A percentile compares a stretch with the other conserved stretches of the same genome.
Evolutionary conservation across 2,113 vertebrate species (phyloP).

Genomic region (Peromyscus polionotus): DNA sequence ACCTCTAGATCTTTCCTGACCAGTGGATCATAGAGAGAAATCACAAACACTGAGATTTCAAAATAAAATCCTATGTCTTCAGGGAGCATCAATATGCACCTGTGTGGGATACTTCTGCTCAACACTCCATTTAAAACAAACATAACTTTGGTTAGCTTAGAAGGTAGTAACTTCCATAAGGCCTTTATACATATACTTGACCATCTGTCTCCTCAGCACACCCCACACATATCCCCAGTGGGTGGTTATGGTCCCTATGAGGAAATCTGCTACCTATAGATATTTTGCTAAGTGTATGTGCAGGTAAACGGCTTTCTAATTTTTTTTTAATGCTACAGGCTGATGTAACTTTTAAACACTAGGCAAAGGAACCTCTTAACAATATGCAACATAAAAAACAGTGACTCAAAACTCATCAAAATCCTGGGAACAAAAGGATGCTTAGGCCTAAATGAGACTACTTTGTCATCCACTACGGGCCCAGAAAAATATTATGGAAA

Average conservation of each 20-base stretch:
- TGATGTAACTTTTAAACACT: not conserved
- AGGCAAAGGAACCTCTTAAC: not conserved
- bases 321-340: too few relatives aligned
- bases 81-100: not conserved
- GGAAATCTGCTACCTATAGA: not conserved
- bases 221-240: accelerated
- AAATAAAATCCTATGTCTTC: not conserved
- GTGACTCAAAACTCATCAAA: not conserved
- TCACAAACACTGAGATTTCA: not conserved
- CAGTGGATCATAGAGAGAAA: not conserved
- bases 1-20: not conserved
- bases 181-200: not conserved
- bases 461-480: accelerated
- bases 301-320: not conserved
- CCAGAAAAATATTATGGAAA: not conserved
- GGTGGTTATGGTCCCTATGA: not conserved
- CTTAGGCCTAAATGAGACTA: not conserved
- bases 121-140: not conserved
- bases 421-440: not conserved
- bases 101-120: not conserved
- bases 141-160: not conserved
- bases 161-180: not conserved
- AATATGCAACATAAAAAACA: not conserved
- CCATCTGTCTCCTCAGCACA: not conserved
- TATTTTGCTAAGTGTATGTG: not conserved